phyloP scores from a whole-genome alignment of 2,888 invertebrate species.

The Folsomia candida region DNA sequence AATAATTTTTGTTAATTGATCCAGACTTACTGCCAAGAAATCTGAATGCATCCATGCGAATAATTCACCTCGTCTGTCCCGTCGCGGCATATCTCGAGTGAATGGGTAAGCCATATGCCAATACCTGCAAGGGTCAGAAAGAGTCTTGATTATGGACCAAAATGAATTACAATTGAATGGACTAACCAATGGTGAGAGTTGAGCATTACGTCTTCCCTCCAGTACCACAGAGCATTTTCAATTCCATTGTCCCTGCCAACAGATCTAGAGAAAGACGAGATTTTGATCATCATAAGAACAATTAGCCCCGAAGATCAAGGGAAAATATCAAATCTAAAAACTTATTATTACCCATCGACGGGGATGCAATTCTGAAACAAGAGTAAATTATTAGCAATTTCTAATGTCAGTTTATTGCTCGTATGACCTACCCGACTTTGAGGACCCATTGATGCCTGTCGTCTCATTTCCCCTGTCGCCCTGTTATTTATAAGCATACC shows the following conservation, averaged over 20 bases:
- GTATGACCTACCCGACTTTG: not conserved
- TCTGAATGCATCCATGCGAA: slow-evolving; percentile 79
- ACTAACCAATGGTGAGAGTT: slow-evolving; percentile 31
- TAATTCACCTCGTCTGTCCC: slow-evolving; percentile 62
- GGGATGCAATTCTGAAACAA: slow-evolving; percentile 28
- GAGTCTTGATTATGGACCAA: not conserved
- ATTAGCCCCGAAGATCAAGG: too few species aligned
- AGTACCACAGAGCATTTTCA: slow-evolving; percentile 36
- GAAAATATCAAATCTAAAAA: too few species aligned
- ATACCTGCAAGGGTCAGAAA: slow-evolving; percentile 5
- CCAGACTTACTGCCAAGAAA: slow-evolving; percentile 57
- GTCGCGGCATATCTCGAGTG: slow-evolving; percentile 18
- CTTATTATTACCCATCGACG: slow-evolving; percentile 27
- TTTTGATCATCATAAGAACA: too few species aligned
- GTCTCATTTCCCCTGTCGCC: not conserved
- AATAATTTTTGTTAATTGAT: not conserved
- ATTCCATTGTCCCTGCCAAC: slow-evolving; percentile 33
- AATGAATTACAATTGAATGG: not conserved
- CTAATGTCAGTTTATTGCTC: too few species aligned
- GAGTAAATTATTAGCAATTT: not conserved
- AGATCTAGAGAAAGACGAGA: too few species aligned
- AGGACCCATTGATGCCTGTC: not conserved
- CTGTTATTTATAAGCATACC: not conserved
- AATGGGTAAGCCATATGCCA: slow-evolving; percentile 36
- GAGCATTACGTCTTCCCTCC: slow-evolving; percentile 36